Base-by-base conservation (phyloP, 2,113 vertebrate genomes). In the Gnathonemus longibarbis region DNA sequence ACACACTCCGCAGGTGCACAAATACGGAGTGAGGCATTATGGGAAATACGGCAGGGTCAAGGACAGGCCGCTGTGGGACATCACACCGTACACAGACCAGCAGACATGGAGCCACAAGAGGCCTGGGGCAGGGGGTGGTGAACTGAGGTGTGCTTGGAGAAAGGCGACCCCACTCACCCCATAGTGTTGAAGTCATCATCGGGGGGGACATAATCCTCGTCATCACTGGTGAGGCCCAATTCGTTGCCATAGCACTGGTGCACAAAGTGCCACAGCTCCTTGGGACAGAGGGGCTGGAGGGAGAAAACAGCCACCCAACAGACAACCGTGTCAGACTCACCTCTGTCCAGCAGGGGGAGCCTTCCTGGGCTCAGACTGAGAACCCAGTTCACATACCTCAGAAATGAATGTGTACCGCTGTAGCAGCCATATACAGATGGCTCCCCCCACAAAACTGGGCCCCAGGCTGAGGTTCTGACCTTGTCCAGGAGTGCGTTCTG, bases 231-330 rank as follows among this genome's bases (percentile, higher is more conserved):
- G 24, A 99, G 96, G 88, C 98, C 98, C 84, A 99, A 94, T 93
- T 99, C 98, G 0, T 97, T 99, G 88, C 98, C 98, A 0, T 99
- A 99, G 89, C 98, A 99, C 95, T 99, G 98, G 92, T 99, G 98
- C n/a, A 99, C 98, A 92, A 99, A 99, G 95, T 99, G 98, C 98
- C 98, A 99, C 90, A 99, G 97, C 93, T 99, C 98, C 95, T 99
- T 99, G 13, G 98, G 98, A 92, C 98, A 99, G 77, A 99, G 95
- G 0, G 98, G 98, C 98, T 99, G 91, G 0, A 89, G 89, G 31
- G 9, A 89, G 84, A 6, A 52, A 42, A 53, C 48, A 84, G 27
- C 39, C 24, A n/a, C 31, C 27, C 10, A 35, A 35, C 4, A 56
- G 27, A 46, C 45, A 77, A 7, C 8, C 3, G 3, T 31, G n/a